Percentiles rank a stretch among this genome's conserved stretches.
Evolutionary conservation across 2,888 invertebrate genomes (phyloP).

Genomic region (Drosophila kanekoi): DNA sequence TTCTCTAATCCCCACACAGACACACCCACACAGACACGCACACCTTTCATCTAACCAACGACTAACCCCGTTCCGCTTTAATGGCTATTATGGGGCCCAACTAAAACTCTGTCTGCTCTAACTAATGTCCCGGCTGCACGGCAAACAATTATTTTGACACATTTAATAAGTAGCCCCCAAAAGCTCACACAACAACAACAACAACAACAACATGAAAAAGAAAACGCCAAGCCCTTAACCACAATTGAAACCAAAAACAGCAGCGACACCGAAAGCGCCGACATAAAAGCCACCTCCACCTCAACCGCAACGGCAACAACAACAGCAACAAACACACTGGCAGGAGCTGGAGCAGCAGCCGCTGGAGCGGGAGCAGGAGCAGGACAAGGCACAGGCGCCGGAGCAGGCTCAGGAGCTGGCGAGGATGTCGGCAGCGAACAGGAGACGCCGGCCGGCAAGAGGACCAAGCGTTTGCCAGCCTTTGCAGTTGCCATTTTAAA

Average conservation of each 20-base stretch:
- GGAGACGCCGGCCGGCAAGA: slow-evolving; percentile 61
- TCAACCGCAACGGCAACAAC: slow-evolving; percentile 78
- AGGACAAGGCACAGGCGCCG: slow-evolving; percentile 13
- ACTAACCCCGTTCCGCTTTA: slow-evolving; percentile 49
- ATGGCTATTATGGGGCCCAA: slow-evolving; percentile 32
- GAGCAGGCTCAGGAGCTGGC: slow-evolving; percentile 43
- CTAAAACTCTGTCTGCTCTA: slow-evolving; percentile 10
- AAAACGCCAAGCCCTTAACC: slow-evolving; percentile 43
- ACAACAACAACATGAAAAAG: slow-evolving; percentile 20
- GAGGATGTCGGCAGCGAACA: slow-evolving; percentile 37
- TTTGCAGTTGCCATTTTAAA: slow-evolving; percentile 83
- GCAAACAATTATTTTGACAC: slow-evolving; percentile 74
- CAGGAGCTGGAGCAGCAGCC: slow-evolving; percentile 29
- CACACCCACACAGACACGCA: slow-evolving; percentile 6
- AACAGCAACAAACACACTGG: slow-evolving; percentile 61
- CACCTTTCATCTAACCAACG: slow-evolving; percentile 38
- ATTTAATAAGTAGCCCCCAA: slow-evolving; percentile 60
- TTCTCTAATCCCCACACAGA: slow-evolving; percentile 20
- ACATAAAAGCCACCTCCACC: slow-evolving; percentile 84
- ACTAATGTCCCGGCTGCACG: slow-evolving; percentile 64
- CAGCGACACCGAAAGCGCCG: slow-evolving; percentile 90
- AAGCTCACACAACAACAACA: slow-evolving; percentile 42
- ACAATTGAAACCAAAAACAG: slow-evolving; percentile 84
- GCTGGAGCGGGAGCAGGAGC: too few relatives aligned
- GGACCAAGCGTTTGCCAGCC: slow-evolving; percentile 81